phyloP scores from a whole-genome alignment of 2,113 vertebrate species.

The Cephalophus harveyi region DNA sequence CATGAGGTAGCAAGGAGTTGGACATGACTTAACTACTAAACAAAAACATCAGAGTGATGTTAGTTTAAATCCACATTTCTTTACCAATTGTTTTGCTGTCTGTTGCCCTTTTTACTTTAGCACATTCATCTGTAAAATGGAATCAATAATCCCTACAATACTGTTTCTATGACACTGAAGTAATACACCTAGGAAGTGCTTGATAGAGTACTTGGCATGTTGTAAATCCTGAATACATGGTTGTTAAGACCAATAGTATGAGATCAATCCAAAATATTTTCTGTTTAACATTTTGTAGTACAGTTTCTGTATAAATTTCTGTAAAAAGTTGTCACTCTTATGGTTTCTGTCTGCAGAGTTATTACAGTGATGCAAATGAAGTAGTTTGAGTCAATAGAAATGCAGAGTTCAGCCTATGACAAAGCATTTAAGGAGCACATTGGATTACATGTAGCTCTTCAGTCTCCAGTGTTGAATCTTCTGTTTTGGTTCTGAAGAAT shows the following conservation, averaged over 20 bases:
- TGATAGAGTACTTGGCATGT: not conserved
- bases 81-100: not conserved
- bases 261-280: conserved; percentile 15
- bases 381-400: not conserved
- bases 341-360: not conserved
- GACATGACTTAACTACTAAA: not conserved
- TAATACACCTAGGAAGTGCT: not conserved
- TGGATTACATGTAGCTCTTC: not conserved
- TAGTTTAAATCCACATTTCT: not conserved
- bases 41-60: not conserved
- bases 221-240: not conserved
- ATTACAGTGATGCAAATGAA: not conserved
- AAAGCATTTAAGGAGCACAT: not conserved
- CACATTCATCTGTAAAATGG: not conserved
- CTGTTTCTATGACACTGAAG: not conserved
- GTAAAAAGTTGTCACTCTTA: not conserved
- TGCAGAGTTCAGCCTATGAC: not conserved
- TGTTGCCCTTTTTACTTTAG: not conserved
- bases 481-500: not conserved
- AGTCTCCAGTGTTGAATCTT: not conserved
- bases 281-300: not conserved
- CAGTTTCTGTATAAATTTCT: not conserved
- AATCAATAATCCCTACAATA: not conserved
- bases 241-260: not conserved
- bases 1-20: not conserved